Conservation (phyloP, 2,888 invertebrate species). For the Cheilosia grossa region DNA sequence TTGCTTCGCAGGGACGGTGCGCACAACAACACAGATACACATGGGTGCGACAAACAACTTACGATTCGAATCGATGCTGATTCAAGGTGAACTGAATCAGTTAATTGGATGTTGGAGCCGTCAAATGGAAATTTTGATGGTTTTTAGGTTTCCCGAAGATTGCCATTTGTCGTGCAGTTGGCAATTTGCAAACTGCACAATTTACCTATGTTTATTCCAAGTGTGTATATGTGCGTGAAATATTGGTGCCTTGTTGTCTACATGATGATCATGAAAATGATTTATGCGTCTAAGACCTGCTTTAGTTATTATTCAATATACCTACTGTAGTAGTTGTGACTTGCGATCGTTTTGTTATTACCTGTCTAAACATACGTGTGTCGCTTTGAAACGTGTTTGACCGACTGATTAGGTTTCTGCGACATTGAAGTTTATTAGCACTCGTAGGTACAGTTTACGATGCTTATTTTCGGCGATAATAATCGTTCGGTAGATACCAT, state of each 20-base stretch:
- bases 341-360: not conserved
- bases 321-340: not conserved
- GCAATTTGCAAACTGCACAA: not conserved
- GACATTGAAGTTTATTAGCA: no score
- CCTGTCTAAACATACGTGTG: not conserved
- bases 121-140: conserved; percentile 61
- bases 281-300: no score
- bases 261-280: no score
- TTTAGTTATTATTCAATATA: not conserved
- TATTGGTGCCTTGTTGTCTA: not conserved
- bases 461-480: no score
- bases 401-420: not conserved
- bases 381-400: not conserved
- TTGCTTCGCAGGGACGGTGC: conserved; percentile 4
- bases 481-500: no score
- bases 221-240: not conserved
- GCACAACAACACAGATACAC: conserved; percentile 5
- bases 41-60: conserved; percentile 18
- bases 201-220: not conserved
- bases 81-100: conserved; percentile 56
- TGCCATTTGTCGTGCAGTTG: not conserved
- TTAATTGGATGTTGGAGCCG: conserved; percentile 59
- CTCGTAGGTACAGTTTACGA: no score
- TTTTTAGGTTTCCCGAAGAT: conserved; percentile 18
- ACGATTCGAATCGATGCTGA: conserved; percentile 8